Evolutionary conservation across 2,797 vertebrate species (phyloP), one percentile per base, ranked within the genome.

Genomic region (Pagetopsis macropterus): DNA sequence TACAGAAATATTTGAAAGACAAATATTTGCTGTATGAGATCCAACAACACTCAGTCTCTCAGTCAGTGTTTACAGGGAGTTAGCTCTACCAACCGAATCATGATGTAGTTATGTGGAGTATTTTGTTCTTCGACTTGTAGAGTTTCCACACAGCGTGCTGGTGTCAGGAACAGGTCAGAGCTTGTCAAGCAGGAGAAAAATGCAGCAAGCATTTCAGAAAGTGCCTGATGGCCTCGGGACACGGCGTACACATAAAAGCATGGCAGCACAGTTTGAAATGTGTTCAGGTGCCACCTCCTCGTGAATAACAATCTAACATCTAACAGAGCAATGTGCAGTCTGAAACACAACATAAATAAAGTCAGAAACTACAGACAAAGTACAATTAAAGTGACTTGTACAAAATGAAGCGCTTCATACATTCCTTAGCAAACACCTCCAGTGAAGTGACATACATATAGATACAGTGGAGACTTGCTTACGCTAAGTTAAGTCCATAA

Each of bases 131-230:
- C 3, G 61, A 63, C 37, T 40, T 1, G 1, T 48, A 45, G 45
- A 66, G 60, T 75, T 84, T 78, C 72, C 81, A 41, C 58, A 63
- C 45, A 67, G 40, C 81, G 11, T 37, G 5, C 40, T 51, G 19
- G 61, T 85, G 62, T 83, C 76, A 54, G 56, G 33, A 64, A 76
- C 92, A 89, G 58, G 92, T 88, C 72, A 61, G 51, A 86, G 67
- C 92, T 80, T 89, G 91, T 87, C 74, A 48, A 64, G 64, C 57
- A 66, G 61, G 49, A 49, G 43, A 84, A 88, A 88, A 84, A 91
- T 89, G 87, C 81, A 76, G 56, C 37, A 52, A 72, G 69, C 70
- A 61, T 82, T 78, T 79, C 23, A 43, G 52, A 58, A 33, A 60
- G 62, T 21, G 37, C 46, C 63, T 59, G 43, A 74, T 40, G 50